A percentile compares a stretch with the other conserved stretches of the same genome.
Conservation (phyloP, 1,140 invertebrate genomes). For the Drosophila novamexicana region DNA sequence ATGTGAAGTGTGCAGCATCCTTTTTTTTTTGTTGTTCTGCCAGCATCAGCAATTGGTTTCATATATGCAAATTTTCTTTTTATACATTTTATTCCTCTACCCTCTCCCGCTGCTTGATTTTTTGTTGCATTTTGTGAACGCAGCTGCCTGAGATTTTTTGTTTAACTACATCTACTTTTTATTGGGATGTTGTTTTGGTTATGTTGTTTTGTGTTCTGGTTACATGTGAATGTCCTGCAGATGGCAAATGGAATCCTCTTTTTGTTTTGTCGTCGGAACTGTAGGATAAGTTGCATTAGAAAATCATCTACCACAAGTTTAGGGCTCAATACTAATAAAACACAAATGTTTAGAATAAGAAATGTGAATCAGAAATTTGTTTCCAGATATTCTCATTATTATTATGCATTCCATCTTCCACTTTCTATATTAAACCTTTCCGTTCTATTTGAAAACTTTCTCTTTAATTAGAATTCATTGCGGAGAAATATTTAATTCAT, state of each 20-base stretch:
- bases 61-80: constrained; percentile 70
- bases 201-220: constrained; percentile 8
- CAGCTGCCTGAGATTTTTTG: constrained; percentile 55
- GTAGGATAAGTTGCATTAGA: background rate
- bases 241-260: constrained; percentile 11
- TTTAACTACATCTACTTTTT: constrained; percentile 34
- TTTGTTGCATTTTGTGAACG: constrained; percentile 41
- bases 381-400: no score
- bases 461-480: constrained; percentile 44
- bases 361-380: no score
- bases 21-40: constrained; percentile 11
- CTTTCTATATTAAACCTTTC: background rate
- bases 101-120: constrained; percentile 28
- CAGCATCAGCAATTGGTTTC: constrained; percentile 59
- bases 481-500: constrained; percentile 48
- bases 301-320: background rate
- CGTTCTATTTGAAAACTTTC: constrained; percentile 14
- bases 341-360: no score
- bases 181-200: constrained; percentile 34
- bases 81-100: constrained; percentile 23
- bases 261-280: constrained; percentile 16
- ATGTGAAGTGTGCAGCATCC: constrained; percentile 63
- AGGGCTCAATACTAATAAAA: no score
- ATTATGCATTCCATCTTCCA: no score
- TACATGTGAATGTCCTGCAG: constrained; percentile 10